Base-by-base conservation (phyloP, 2,888 invertebrate genomes). In the Acrocyrtus sp. region DNA sequence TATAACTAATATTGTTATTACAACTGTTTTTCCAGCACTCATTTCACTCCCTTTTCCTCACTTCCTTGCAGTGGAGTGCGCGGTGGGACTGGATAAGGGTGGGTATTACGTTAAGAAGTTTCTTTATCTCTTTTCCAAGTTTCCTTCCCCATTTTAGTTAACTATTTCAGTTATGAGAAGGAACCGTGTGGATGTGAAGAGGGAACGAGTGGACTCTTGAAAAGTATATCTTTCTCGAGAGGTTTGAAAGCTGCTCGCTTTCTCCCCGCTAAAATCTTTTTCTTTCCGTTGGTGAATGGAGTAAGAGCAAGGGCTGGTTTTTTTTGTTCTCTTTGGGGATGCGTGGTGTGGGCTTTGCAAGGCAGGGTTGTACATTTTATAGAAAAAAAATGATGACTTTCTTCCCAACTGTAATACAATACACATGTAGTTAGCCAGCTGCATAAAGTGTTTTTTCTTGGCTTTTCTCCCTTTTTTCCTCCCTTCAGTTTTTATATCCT, bases 211-310 rank as follows among this genome's bases (percentile, higher is more conserved):
- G 68, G 68, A 68, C 68, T 68, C 68, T 68, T 68, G 60, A 68
- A 68, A 68, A 60, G 53, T 60, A 68, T 67, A 65, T 57, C 60
- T 60, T 53, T 45, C 68, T 68, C 68, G 60, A 68, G 68, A 58
- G 68, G 60, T 45, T 67, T 60, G 68, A 68, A 68, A 68, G 68
- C 68, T 50, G 57, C 29, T 67, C 19, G 50, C 34, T 68, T 68
- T 60, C 60, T n/a, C 60, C 58, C 29, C 17, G 43, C 17, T 41
- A 19, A 15, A 19, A 19, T 50, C 22, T 8, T 50, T 50, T 50
- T 17, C 50, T n/a, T 50, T 8, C 6, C 22, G 24, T 8, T n/a
- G n/a, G 17, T 24, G n/a, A 10, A 50, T 45, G 3, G 22, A 50
- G 2, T 24, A 22, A 26, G 5, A 17, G 17, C 5, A 17, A 17